phyloP scores from a whole-genome alignment of 2,888 invertebrate genomes.

The Spilosoma lubricipeda region DNA sequence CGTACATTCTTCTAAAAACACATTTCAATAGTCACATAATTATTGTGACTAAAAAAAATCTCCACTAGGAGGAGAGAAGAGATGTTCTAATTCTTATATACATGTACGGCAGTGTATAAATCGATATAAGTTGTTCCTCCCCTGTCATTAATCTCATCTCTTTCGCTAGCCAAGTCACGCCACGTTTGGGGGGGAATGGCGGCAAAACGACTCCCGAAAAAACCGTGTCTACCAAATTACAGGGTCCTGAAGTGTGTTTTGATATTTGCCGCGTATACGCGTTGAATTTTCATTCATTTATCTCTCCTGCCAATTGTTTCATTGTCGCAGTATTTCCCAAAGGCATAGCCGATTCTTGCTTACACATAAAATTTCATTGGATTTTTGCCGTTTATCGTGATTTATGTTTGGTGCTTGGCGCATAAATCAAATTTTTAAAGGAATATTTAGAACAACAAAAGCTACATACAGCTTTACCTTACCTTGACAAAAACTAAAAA shows the following conservation, averaged over 20 bases:
- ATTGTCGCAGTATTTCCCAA: slow-evolving; percentile 47
- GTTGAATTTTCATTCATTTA: slow-evolving; percentile 49
- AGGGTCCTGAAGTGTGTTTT: slow-evolving; percentile 52
- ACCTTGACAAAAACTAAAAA: neutral
- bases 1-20: neutral
- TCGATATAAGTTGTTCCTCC: slow-evolving; percentile 63
- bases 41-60: neutral
- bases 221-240: slow-evolving; percentile 68
- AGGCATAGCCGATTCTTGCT: slow-evolving; percentile 34
- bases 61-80: neutral
- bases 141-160: slow-evolving; percentile 82
- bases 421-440: slow-evolving; percentile 33
- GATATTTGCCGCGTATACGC: slow-evolving; percentile 44
- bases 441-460: neutral
- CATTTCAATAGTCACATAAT: neutral
- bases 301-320: slow-evolving; percentile 48
- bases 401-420: slow-evolving; percentile 34
- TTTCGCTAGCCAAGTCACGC: slow-evolving; percentile 76
- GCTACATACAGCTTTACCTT: neutral
- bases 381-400: slow-evolving; percentile 34
- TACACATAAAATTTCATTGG: slow-evolving; percentile 46
- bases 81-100: neutral
- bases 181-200: slow-evolving; percentile 56
- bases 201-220: slow-evolving; percentile 63
- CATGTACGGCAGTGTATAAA: slow-evolving; percentile 55